Evolutionary conservation across 1,140 invertebrate species (phyloP).

Genomic region (Drosophila sp.): DNA sequence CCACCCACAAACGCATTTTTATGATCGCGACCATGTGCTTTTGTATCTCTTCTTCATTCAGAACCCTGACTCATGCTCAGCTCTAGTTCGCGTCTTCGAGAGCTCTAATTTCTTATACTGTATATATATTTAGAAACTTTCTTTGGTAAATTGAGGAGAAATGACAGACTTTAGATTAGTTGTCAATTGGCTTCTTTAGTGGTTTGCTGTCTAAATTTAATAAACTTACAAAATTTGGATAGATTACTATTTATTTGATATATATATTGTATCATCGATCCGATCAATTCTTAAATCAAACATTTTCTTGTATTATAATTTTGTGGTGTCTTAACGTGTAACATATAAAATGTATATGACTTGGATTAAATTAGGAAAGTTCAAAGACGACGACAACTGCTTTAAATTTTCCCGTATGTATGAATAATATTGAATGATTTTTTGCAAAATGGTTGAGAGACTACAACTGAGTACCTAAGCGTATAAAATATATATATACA

Average conservation of each 20-base stretch:
- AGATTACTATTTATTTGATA: conserved; percentile 26
- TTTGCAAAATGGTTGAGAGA: conserved; percentile 12
- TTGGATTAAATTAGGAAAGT: conserved; percentile 77
- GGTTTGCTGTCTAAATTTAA: too few relatives aligned
- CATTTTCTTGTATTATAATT: conserved; percentile 31
- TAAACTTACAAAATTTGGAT: neutral
- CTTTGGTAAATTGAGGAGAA: too few relatives aligned
- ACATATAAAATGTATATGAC: conserved; percentile 59
- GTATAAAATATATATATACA: conserved; percentile 3
- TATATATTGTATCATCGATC: conserved; percentile 46
- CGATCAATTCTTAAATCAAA: conserved; percentile 62
- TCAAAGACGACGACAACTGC: conserved; percentile 72
- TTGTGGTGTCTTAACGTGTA: conserved; percentile 60
- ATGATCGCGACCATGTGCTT: too few relatives aligned
- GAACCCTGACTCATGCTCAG: too few relatives aligned
- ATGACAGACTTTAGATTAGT: too few relatives aligned
- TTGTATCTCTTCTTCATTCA: too few relatives aligned
- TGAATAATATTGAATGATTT: conserved; percentile 43
- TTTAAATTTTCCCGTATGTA: conserved; percentile 21
- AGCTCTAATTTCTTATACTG: too few relatives aligned
- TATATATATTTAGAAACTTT: too few relatives aligned
- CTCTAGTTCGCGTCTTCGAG: too few relatives aligned
- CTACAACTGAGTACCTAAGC: conserved; percentile 22
- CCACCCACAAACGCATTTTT: too few relatives aligned
- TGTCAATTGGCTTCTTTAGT: too few relatives aligned